Evolutionary conservation across 2,797 vertebrate species (phyloP), one percentile per base, ranked within the genome.

Genomic region (Microctenopoma lineatum): DNA sequence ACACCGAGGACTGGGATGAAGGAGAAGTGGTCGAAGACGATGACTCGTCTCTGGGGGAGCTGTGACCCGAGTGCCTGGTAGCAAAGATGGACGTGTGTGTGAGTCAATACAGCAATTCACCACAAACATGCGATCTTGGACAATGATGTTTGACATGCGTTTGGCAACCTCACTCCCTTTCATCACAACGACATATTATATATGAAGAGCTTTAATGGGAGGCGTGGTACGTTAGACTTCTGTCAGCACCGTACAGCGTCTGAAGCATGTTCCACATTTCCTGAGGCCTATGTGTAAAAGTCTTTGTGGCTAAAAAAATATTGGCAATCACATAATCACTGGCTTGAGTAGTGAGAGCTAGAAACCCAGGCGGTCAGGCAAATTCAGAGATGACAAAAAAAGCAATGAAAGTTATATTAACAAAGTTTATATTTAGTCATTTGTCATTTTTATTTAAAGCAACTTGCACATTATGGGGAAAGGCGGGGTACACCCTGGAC

Each of bases 41-140:
- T 16, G 96, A 95, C 73, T 99, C 97, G 46, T 99, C 97, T 77
- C 97, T 95, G 5, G 97, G 98, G 41, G 97, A 98, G 86, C 95
- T 97, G 90, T 97, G 95, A 92, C 95, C 95, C 4, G 97, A 97
- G 88, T 97, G 97, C 70, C 97, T 94, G 63, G 95, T 94, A 82
- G 94, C 95, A 34, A 34, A 34, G 92, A 94, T 77, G 56, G 64
- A 67, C 12, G 51, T 21, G 26, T 25, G 25, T 1, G 18, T 41
- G 27, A 55, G 14, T 61, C 32, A 46, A 42, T 16, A 45, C 27
- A 10, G 36, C 0, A 42, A 36, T 7, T 25, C 8, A 29, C 14
- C 21, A 59, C 2, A 36, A 54, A 29, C 7, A 46, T 66, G 4
- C 39, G 34, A 41, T 18, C 4, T 41, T 11, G 7, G 13, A 60